A percentile compares a stretch with the other conserved stretches of the same genome.
phyloP scores from a whole-genome alignment of 2,797 vertebrate genomes.

The Vespertilio murinus region DNA sequence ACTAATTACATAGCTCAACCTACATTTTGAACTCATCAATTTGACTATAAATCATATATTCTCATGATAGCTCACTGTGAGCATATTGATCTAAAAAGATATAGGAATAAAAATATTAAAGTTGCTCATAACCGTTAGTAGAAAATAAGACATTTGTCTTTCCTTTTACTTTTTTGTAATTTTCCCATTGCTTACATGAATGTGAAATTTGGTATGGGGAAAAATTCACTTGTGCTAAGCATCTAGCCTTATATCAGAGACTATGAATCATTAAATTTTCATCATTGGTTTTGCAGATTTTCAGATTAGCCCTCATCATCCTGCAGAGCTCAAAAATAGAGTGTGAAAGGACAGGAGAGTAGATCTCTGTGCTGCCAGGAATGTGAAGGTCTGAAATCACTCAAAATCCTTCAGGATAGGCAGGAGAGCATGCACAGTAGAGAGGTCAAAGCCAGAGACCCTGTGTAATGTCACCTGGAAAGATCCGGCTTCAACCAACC shows the following conservation, averaged over 20 bases:
- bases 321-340: background rate
- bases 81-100: background rate
- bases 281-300: background rate
- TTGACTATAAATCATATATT: background rate
- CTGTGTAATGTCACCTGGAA: too few relatives aligned
- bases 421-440: background rate
- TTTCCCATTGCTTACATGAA: background rate
- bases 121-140: background rate
- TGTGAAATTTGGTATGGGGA: background rate
- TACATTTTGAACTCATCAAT: background rate
- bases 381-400: background rate
- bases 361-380: background rate
- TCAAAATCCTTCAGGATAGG: background rate
- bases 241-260: background rate
- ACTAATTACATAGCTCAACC: background rate
- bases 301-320: background rate
- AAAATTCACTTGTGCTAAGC: background rate
- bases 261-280: background rate
- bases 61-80: background rate
- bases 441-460: background rate
- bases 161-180: background rate
- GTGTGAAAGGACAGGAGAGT: background rate
- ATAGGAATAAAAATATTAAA: background rate
- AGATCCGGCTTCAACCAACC: rapidly evolving
- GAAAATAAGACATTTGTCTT: background rate